A percentile compares a stretch with the other conserved stretches of the same genome.
Evolutionary conservation across 1,140 invertebrate species (phyloP).

Genomic region (Drosophila simulans): DNA sequence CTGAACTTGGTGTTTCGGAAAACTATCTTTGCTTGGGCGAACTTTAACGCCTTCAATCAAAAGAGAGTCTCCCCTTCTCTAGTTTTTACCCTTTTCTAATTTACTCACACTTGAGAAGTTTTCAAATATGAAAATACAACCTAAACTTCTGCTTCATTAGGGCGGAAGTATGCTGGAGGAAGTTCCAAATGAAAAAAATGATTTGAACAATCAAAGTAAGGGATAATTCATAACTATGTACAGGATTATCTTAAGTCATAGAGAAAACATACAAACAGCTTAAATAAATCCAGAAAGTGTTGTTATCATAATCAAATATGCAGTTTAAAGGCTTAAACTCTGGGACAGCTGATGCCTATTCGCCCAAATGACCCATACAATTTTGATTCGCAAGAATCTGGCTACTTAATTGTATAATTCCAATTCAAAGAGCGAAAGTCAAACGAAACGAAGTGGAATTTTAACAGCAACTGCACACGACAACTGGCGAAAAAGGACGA

Average conservation of each 20-base stretch:
- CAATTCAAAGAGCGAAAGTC: constrained; percentile 11
- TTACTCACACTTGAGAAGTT: constrained; percentile 62
- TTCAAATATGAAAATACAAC: constrained; percentile 9
- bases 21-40: constrained; percentile 7
- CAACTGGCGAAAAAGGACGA: constrained; percentile 3
- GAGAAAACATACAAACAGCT: too few species aligned
- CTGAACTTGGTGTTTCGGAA: constrained; percentile 1
- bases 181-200: constrained; percentile 1
- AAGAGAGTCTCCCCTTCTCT: constrained; percentile 6
- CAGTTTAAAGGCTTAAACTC: too few species aligned
- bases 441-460: constrained; percentile 30
- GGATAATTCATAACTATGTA: too few species aligned
- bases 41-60: constrained; percentile 52
- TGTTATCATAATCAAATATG: too few species aligned
- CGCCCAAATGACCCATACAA: too few species aligned
- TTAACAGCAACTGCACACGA: constrained; percentile 21
- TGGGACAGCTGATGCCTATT: too few species aligned
- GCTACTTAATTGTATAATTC: constrained; percentile 4
- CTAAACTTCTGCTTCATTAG: constrained; percentile 62
- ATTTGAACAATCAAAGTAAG: constrained; percentile 4
- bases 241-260: too few species aligned
- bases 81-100: constrained; percentile 66
- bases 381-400: too few species aligned
- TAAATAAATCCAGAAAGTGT: too few species aligned
- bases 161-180: neutral